These are phyloP conservation scores for Drosophila navojoa DNA, from an alignment of 1,140 invertebrate species.

Conservation along the genomic window DNA sequence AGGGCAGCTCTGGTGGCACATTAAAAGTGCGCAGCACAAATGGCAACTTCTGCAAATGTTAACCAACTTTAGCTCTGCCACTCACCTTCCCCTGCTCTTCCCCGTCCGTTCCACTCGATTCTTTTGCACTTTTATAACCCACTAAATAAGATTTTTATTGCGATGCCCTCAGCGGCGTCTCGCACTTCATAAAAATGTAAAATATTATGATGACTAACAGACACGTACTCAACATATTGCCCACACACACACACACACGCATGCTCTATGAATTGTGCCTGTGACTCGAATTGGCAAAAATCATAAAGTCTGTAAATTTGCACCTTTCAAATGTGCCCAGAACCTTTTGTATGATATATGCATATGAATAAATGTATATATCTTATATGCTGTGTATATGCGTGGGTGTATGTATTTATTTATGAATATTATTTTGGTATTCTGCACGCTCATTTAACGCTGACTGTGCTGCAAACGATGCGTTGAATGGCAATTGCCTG, in stretches of 20 bases:
- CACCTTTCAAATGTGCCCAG: constrained; percentile 17
- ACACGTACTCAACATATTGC: constrained; percentile 67
- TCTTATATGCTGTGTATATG: neutral
- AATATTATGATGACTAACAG: constrained; percentile 77
- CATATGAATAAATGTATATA: constrained; percentile 3
- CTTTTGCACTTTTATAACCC: constrained; percentile 73
- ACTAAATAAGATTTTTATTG: constrained; percentile 81
- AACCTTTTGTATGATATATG: constrained; percentile 19
- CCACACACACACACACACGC: constrained; percentile 5
- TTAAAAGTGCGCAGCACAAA: constrained; percentile 36
- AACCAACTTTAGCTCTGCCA: constrained; percentile 27
- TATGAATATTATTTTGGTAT: constrained; percentile 17
- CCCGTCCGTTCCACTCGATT: constrained; percentile 8
- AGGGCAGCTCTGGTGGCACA: constrained; percentile 18
- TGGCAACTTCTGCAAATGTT: constrained; percentile 47
- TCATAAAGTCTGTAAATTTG: constrained; percentile 44
- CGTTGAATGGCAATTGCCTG: constrained; percentile 38
- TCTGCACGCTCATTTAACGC: constrained; percentile 28
- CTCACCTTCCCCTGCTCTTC: neutral
- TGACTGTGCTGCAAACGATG: constrained; percentile 40
- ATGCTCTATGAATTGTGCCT: constrained; percentile 34
- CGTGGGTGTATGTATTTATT: neutral
- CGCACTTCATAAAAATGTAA: constrained; percentile 82
- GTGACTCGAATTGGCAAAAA: constrained; percentile 41
- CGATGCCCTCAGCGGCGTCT: constrained; percentile 56